These are phyloP conservation scores for Synodontis membranacea DNA, from an alignment of 2,113 vertebrate genomes.

Conservation along the genomic window DNA sequence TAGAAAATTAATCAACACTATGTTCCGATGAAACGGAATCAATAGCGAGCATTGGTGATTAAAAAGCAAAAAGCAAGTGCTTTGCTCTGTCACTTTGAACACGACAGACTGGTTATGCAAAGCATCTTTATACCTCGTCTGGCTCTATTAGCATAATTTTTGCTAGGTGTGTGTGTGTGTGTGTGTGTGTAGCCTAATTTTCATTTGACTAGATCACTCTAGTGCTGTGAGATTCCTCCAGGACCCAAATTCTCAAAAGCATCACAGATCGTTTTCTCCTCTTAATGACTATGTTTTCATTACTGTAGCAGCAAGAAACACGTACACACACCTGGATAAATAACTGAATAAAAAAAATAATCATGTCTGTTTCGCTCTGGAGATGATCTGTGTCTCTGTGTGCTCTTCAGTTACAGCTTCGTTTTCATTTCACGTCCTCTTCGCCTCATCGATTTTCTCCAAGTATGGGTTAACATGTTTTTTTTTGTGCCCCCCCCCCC, in stretches of 20 bases:
- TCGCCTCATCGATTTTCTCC: not conserved
- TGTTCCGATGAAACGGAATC: not conserved
- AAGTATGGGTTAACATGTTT: not conserved
- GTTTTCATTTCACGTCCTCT: constrained; percentile 9
- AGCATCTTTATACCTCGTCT: not conserved
- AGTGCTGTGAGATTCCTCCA: not conserved
- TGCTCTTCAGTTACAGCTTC: constrained; percentile 12
- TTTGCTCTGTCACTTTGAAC: not conserved
- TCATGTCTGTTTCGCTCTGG: not conserved
- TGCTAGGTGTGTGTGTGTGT: constrained; percentile 5
- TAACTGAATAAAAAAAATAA: too few species aligned
- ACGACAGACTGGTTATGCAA: not conserved
- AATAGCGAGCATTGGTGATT: not conserved
- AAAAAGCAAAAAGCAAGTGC: not conserved
- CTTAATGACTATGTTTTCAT: not conserved
- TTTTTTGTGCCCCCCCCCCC: too few species aligned
- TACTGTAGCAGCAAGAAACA: not conserved
- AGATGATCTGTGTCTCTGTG: constrained; percentile 7
- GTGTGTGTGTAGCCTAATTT: not conserved
- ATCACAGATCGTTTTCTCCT: not conserved
- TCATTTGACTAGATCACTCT: not conserved
- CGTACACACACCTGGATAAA: not conserved
- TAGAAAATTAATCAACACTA: not conserved
- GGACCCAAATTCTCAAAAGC: not conserved
- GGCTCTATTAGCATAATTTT: not conserved